These are phyloP conservation scores for Melitaea cinxia DNA, from an alignment of 1,140 invertebrate species.

Conservation along the genomic window DNA sequence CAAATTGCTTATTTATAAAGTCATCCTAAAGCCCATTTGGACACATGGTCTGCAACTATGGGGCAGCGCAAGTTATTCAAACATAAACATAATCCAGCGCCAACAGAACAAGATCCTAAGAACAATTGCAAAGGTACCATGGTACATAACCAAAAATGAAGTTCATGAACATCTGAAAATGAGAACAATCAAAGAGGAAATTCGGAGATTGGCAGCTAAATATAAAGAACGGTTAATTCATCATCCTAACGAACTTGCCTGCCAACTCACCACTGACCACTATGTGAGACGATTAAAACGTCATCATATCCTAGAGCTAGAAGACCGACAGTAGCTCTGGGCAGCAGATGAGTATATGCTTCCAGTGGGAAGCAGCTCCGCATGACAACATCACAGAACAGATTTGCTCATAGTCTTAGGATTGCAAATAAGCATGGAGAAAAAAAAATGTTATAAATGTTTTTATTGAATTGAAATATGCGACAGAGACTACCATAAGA, in stretches of 20 bases:
- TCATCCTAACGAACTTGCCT: too few species aligned
- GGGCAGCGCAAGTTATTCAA: not conserved
- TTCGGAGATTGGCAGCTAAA: not conserved
- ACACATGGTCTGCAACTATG: not conserved
- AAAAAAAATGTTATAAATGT: constrained; percentile 1
- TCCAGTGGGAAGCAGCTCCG: not conserved
- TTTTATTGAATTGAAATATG: too few species aligned
- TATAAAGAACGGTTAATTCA: not conserved
- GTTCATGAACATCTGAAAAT: not conserved
- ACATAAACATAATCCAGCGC: not conserved
- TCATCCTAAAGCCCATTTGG: not conserved
- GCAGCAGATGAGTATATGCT: not conserved
- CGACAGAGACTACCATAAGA: too few species aligned
- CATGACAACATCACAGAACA: not conserved
- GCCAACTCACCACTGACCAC: too few species aligned
- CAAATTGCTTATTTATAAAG: not conserved
- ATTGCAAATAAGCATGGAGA: not conserved
- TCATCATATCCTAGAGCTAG: too few species aligned
- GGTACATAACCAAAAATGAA: not conserved
- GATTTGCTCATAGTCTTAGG: not conserved
- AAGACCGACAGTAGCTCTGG: not conserved
- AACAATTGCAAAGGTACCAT: not conserved
- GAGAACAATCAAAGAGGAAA: not conserved
- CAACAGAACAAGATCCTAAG: not conserved
- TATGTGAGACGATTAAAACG: too few species aligned